Evolutionary conservation across 2,797 vertebrate genomes (phyloP).

Genomic region (Glyptemys insculpta): DNA sequence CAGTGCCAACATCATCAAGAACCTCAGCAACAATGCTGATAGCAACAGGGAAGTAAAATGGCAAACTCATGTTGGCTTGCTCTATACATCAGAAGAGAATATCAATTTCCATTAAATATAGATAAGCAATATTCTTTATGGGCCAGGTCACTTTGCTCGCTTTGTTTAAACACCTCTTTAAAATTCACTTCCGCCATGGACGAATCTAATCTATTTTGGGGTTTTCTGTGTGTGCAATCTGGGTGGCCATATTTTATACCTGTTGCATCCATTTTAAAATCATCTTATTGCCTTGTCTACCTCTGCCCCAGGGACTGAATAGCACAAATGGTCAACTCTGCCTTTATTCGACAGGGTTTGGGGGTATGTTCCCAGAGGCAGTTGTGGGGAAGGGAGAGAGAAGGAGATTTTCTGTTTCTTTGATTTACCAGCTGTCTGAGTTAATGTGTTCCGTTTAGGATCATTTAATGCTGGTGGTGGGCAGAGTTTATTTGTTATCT

Average conservation of each 20-base stretch:
- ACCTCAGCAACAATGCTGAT: not conserved
- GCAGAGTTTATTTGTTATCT: not conserved
- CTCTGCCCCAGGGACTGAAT: not conserved
- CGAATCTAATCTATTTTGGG: not conserved
- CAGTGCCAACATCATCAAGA: not conserved
- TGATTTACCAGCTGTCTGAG: not conserved
- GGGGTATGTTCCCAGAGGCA: not conserved
- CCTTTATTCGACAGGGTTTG: not conserved
- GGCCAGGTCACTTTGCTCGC: not conserved
- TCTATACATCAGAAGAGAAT: not conserved
- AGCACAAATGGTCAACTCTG: not conserved
- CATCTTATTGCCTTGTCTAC: not conserved
- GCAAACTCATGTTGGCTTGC: not conserved
- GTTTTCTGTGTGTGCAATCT: not conserved
- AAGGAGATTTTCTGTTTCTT: not conserved
- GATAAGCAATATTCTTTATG: not conserved
- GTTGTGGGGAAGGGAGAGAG: not conserved
- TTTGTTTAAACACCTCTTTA: not conserved
- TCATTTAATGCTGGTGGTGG: not conserved
- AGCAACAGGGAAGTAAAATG: not conserved
- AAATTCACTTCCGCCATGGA: not conserved
- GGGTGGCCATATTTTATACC: not conserved
- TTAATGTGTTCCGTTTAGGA: not conserved
- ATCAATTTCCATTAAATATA: not conserved
- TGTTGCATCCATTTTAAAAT: not conserved